Base-by-base conservation (phyloP, 2,888 invertebrate genomes). In the Chalcis sispes region DNA sequence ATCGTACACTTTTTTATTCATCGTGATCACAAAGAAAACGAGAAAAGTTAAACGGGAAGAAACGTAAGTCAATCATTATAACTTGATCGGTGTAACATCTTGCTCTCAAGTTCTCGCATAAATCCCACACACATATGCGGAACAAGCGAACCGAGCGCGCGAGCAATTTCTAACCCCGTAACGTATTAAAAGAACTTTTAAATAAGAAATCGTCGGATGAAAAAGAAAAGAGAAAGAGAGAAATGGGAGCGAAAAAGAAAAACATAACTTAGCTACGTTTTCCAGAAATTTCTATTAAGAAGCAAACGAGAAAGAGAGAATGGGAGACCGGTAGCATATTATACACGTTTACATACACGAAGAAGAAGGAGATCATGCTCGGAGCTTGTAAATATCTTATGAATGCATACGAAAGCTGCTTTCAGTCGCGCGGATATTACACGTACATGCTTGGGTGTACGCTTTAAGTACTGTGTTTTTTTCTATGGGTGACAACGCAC, bases 311-410 rank as follows among this genome's bases (percentile, higher is more conserved):
- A 29, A 10, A n/a, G 54, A 18, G 48, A 40, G 46, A 61, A 46
- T 20, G 20, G 1, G 8, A 32, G 50, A 36, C 15, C 25, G 29
- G 32, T 10, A 36, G 46, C n/a, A n/a, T n/a, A n/a, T n/a, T n/a
- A n/a, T n/a, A n/a, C n/a, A n/a, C n/a, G n/a, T n/a, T n/a, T n/a
- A n/a, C n/a, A n/a, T n/a, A n/a, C n/a, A n/a, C n/a, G n/a, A n/a
- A 23, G 32, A 59, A 10, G 36, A 15, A 7, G 29, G 36, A 65
- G 71, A 72, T 59, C 27, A 15, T 58, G 18, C 58, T 20, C 36
- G n/a, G 23, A 10, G n/a, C 80, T 83, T 79, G 81, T 85, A 84
- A 85, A 85, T 85, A 84, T 83, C 83, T 84, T 84, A 85, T 82
- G 82, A 84, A 84, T 81, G 81, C 84, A 81, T 83, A 82, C 82